Conservation (phyloP, 2,797 vertebrate genomes). For the Dermochelys coriacea region DNA sequence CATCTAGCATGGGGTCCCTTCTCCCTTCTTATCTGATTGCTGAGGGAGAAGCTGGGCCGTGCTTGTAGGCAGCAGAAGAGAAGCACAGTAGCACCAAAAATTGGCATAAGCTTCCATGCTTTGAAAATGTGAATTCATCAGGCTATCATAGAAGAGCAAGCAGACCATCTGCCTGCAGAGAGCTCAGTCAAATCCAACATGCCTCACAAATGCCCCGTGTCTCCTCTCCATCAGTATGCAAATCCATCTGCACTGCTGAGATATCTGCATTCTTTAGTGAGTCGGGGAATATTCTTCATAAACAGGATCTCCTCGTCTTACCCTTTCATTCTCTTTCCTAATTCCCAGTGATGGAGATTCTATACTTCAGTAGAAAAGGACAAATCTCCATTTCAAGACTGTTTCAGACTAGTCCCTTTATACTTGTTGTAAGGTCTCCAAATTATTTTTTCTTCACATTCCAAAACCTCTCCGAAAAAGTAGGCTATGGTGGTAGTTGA, state of each 20-base stretch:
- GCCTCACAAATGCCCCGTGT: constrained; percentile 52
- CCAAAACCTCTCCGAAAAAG: background rate
- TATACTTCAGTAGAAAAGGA: background rate
- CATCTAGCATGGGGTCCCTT: background rate
- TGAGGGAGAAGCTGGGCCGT: constrained; percentile 22
- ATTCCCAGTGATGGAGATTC: constrained; percentile 5
- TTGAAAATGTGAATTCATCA: constrained; percentile 26
- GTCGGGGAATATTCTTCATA: constrained; percentile 64
- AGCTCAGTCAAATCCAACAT: constrained; percentile 51
- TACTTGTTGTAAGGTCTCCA: constrained; percentile 10
- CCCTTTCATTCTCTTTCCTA: constrained; percentile 48
- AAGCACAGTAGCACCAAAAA: constrained; percentile 15
- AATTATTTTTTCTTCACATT: background rate
- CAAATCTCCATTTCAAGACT: background rate
- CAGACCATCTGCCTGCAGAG: constrained; percentile 39
- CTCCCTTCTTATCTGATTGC: constrained; percentile 28
- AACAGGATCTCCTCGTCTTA: constrained; percentile 62
- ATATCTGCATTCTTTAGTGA: constrained; percentile 66
- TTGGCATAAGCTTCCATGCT: constrained; percentile 8
- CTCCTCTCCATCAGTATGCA: constrained; percentile 71
- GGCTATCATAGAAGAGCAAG: background rate
- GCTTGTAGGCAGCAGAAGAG: background rate
- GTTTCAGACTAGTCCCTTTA: background rate
- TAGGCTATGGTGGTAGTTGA: background rate
- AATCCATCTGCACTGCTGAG: constrained; percentile 57